These are phyloP conservation scores for Cephalopachus bancanus DNA, from an alignment of 2,797 vertebrate genomes.

Conservation along the genomic window DNA sequence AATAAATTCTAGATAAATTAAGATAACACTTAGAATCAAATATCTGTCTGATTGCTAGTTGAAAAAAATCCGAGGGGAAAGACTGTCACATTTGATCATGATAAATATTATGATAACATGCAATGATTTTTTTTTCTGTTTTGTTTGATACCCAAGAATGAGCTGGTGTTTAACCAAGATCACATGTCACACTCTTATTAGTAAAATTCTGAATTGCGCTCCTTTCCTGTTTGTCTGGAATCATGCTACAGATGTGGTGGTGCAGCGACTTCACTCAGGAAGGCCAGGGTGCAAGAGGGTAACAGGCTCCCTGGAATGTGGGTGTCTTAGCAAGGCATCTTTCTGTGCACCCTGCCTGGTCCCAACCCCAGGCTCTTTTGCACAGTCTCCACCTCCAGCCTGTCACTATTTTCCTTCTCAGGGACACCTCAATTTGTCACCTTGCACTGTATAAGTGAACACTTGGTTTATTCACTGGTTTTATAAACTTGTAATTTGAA, in stretches of 20 bases:
- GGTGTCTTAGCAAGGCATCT: background rate
- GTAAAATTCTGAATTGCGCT: accelerated
- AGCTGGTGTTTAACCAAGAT: too few relatives aligned
- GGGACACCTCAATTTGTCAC: accelerated
- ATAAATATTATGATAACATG: accelerated
- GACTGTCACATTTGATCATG: background rate
- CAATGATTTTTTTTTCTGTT: background rate
- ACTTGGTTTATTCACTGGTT: accelerated
- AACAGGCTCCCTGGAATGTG: background rate
- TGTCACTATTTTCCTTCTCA: background rate
- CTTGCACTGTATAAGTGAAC: accelerated
- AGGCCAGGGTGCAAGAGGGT: background rate
- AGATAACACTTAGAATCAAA: background rate
- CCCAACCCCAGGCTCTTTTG: accelerated
- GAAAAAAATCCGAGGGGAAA: background rate
- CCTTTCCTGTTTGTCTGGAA: background rate
- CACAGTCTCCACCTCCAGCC: accelerated
- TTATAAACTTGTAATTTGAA: background rate
- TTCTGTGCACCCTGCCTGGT: background rate
- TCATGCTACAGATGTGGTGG: too few relatives aligned
- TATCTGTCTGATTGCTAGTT: background rate
- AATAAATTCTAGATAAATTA: too few relatives aligned
- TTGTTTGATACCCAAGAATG: background rate
- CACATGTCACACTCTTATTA: accelerated
- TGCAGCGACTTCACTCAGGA: background rate